Evolutionary conservation across 1,140 invertebrate species (phyloP), one percentile per base, ranked within the genome.

Genomic region (Aphidius gifuensis): DNA sequence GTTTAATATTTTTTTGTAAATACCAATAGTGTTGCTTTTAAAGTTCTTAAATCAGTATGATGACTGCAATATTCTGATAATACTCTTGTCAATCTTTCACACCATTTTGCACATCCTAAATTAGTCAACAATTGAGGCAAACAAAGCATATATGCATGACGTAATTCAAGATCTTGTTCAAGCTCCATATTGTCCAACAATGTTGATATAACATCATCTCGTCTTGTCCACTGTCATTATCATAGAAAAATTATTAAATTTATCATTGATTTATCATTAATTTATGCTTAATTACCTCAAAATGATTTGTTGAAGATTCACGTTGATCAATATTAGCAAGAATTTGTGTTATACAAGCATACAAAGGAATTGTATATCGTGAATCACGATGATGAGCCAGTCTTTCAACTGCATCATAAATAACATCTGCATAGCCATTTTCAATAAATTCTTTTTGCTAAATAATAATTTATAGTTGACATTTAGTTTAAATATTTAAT

Each of bases 361-460:
- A 76, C 58, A 80, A 62, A 16, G 70, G 68, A 54, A 72, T 67
- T 21, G 85, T 69, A 16, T 84, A 71, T 59, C 61, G 60, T 5
- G 71, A 71, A 66, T 86, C 78, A 58, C 77, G 75, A 9, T 77
- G 70, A 65, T 78, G 75, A 3, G 81, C 66, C 53, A 84, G 75
- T 61, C 78, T 77, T 57, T 80, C 68, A 9, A 86, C 64, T 23
- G 81, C 76, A 50, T 82, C 72, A 69, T 79, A 84, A 43, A 86
- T 75, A 5, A 85, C 80, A 47, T 80, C 75, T 23, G 75, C 81
- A 71, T 82, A 80, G 51, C 83, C 83, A 66, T 60, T 80, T 70
- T 79, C 78, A 64, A 65, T 71, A 43, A 71, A 82, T 64, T 65
- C 81, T 71, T 64, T 80, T 72, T 69, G 73, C 76, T 75, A 68